These are phyloP conservation scores for Myioborus miniatus DNA, from an alignment of 2,797 vertebrate species.

Conservation along the genomic window DNA sequence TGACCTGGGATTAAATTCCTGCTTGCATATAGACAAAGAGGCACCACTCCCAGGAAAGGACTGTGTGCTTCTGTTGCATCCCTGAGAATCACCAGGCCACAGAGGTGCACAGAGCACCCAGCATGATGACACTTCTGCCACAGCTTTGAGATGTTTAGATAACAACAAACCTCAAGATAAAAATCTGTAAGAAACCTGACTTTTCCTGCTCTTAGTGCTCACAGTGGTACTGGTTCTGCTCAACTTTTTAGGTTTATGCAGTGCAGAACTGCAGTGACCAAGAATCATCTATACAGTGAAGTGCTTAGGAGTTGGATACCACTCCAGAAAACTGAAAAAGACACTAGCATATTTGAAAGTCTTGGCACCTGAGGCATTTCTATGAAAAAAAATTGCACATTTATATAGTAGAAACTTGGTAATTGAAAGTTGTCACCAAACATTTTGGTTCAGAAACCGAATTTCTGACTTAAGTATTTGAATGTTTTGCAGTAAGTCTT, in stretches of 20 bases:
- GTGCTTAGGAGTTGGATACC: background rate
- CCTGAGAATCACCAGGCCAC: background rate
- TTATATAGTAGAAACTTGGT: background rate
- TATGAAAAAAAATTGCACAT: background rate
- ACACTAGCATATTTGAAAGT: background rate
- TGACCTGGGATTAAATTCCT: background rate
- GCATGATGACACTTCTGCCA: rapidly evolving
- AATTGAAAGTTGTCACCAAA: background rate
- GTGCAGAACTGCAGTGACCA: background rate
- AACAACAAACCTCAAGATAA: background rate
- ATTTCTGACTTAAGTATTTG: background rate
- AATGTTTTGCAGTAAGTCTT: background rate
- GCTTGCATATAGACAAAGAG: background rate
- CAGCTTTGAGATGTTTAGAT: background rate
- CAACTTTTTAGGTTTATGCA: background rate
- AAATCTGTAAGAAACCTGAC: background rate
- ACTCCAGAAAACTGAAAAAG: background rate
- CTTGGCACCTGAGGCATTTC: background rate
- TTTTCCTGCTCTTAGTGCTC: background rate
- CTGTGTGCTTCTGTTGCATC: rapidly evolving
- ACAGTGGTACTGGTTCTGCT: background rate
- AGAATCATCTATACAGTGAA: background rate
- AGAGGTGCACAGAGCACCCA: background rate
- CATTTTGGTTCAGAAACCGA: background rate
- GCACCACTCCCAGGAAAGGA: background rate